phyloP scores from a whole-genome alignment of 2,797 vertebrate genomes.

The Pangasius larnaudii region DNA sequence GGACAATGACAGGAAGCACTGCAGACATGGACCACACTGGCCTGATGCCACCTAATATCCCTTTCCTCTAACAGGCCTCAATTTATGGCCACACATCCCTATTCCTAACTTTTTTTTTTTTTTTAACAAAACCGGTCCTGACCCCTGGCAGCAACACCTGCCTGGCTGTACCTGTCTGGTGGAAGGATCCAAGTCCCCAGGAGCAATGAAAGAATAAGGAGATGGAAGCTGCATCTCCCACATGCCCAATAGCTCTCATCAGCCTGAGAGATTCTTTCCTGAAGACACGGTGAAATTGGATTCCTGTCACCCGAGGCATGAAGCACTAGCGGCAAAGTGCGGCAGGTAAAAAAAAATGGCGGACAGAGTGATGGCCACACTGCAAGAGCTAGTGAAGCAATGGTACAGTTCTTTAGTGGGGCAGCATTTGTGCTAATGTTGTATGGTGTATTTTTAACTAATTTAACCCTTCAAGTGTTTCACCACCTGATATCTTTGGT shows the following conservation, averaged over 20 bases:
- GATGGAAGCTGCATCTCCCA: constrained; percentile 45
- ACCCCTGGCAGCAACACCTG: constrained; percentile 5
- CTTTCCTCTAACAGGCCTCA: constrained; percentile 7
- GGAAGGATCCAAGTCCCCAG: constrained; percentile 21
- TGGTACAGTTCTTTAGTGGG: constrained; percentile 8
- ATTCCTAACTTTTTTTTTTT: not conserved
- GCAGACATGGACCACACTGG: constrained; percentile 37
- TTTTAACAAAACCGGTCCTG: not conserved
- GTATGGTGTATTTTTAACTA: not conserved
- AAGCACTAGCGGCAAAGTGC: constrained; percentile 47
- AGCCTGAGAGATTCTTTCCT: constrained; percentile 51
- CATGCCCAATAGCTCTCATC: constrained; percentile 44
- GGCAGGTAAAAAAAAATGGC: constrained; percentile 55
- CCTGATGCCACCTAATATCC: constrained; percentile 18
- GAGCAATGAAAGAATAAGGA: constrained; percentile 29
- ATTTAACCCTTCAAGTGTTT: not conserved
- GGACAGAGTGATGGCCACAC: constrained; percentile 37
- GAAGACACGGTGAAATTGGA: constrained; percentile 56
- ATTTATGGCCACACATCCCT: not conserved
- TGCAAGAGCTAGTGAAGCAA: not conserved
- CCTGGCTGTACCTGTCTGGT: constrained; percentile 11
- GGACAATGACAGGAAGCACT: constrained; percentile 40
- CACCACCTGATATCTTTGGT: not conserved
- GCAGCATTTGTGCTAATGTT: not conserved
- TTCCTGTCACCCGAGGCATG: constrained; percentile 57